Evolutionary conservation across 2,797 vertebrate genomes (phyloP), one percentile per base, ranked within the genome.

Genomic region (Micromesistius poutassou): DNA sequence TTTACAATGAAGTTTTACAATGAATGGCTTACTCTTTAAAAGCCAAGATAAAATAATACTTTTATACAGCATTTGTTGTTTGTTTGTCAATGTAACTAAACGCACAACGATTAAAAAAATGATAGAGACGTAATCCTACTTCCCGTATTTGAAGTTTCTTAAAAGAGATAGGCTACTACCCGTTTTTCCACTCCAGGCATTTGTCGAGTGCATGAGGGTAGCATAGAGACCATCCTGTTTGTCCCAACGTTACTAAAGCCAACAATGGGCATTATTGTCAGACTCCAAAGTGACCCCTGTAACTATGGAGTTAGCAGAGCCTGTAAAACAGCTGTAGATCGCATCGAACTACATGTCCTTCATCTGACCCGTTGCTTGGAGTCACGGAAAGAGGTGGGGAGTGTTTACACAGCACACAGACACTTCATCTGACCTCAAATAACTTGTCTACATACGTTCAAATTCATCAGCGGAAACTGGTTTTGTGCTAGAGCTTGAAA

Each of bases 321-420:
- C 42, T 7, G 22, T 62, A 62, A n/a, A 9, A 68, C n/a, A 62
- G 22, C n/a, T n/a, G 55, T 1, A 4, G 22, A 25, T 62, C 25
- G n/a, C 22, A 62, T 4, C 22, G 4, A 50, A 50, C 46, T 50
- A n/a, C 46, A 28, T 83, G 84, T 74, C 91, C 89, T 93, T 91
- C 89, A 91, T 1, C 1, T 88, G 82, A 83, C 87, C 86, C 79
- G 22, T 50, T 72, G 4, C 68, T 62, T 55, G 66, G 33, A 75
- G 72, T 73, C 62, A 77, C 12, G n/a, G 12, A 40, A 40, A 9
- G 8, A 16, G 13, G 31, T n/a, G n/a, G n/a, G n/a, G n/a, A n/a
- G n/a, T 12, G 40, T 42, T 13, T 16, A 16, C 30, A 30, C 25
- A 71, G 68, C 30, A 71, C 33, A 35, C 2, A n/a, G n/a, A 35